Evolutionary conservation across 2,113 vertebrate species (phyloP), one percentile per base, ranked within the genome.

Genomic region (Noctilio leporinus): DNA sequence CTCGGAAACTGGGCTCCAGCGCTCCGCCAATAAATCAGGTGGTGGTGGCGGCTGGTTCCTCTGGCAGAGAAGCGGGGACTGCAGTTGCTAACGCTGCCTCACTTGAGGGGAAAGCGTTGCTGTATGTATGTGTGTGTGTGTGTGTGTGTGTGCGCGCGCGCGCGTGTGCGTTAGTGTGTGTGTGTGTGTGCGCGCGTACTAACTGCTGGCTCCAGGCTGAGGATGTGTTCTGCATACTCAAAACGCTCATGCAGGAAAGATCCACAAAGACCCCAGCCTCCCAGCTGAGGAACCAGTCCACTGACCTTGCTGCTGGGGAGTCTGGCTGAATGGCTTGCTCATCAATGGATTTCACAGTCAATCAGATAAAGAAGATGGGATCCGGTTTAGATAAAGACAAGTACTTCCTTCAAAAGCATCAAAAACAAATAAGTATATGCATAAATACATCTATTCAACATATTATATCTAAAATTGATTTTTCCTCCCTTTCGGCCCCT

Each of bases 171-270:
- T 30, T 81, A n/a, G 91, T 30, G 83, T 47, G 88, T 26, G 89
- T 40, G 82, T 15, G 77, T 16, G 72, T 7, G 75, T 4, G 86
- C 8, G 89, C 0, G 84, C 0, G 96, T 96, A 96, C 97, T 97
- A 96, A 98, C 98, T 96, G 98, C 96, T 95, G 94, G 98, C 97
- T 97, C 96, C 97, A 83, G 98, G 97, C 97, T 97, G 94, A 96
- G 78, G 96, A 96, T 98, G 98, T 97, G 98, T 97, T 97, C 97
- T 97, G 98, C 98, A 98, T 98, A 95, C 97, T 62, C 97, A 97
- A 97, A 97, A 93, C 40, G 97, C 95, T 90, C 91, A 0, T 76
- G 97, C 97, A 84, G 96, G 97, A 97, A 97, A 93, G 40, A 93
- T 95, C 47, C 88, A 80, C 97, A 89, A 92, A 97, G 94, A 98